These are phyloP conservation scores for Popillia japonica DNA, from an alignment of 1,140 invertebrate species.

Conservation along the genomic window DNA sequence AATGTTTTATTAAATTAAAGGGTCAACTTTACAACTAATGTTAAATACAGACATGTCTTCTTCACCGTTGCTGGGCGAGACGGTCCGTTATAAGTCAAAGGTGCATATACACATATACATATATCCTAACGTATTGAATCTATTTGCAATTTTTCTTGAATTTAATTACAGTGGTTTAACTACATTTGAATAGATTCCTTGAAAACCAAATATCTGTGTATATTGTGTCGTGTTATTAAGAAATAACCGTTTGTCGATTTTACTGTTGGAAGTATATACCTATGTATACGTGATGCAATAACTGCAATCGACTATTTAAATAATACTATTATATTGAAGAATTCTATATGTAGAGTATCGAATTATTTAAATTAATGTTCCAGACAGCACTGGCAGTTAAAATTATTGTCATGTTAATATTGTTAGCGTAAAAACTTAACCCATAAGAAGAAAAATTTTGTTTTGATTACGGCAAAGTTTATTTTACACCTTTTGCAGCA, in stretches of 20 bases:
- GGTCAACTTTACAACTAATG: constrained; percentile 25
- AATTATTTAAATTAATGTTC: too few relatives aligned
- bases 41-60: constrained; percentile 5
- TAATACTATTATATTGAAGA: too few relatives aligned
- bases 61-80: constrained; percentile 25
- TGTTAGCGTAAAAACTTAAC: too few relatives aligned
- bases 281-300: too few relatives aligned
- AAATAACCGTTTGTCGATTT: background rate
- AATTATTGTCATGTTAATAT: too few relatives aligned
- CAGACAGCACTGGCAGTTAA: too few relatives aligned
- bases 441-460: too few relatives aligned
- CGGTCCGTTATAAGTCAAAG: constrained; percentile 28
- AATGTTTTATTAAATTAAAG: constrained; percentile 34
- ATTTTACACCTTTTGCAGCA: too few relatives aligned
- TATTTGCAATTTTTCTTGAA: background rate
- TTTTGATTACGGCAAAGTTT: too few relatives aligned
- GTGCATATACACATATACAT: constrained; percentile 9
- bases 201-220: background rate
- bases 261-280: too few relatives aligned
- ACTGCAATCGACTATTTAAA: too few relatives aligned
- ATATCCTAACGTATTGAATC: constrained; percentile 3
- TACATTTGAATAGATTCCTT: background rate
- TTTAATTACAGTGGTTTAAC: constrained; percentile 25
- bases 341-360: too few relatives aligned
- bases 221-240: background rate